Conservation (phyloP, 2,113 vertebrate species). For the Deroptyus accipitrinus region DNA sequence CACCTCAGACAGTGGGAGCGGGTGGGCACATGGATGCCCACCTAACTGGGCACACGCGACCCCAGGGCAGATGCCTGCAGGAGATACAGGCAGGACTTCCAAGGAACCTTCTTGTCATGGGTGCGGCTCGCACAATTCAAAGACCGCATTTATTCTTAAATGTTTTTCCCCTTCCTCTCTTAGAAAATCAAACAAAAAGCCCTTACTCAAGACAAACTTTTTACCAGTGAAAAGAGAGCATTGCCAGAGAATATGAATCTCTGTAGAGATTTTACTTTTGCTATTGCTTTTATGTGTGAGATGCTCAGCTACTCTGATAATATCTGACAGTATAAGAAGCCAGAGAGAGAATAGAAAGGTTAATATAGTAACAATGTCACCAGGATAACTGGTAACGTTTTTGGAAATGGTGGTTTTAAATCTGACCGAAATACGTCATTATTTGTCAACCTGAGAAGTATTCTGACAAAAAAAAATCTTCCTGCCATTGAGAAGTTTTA, state of each 20-base stretch:
- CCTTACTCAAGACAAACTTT: constrained; percentile 7
- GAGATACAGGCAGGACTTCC: rapidly evolving
- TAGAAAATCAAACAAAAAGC: not conserved
- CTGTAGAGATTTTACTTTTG: constrained; percentile 58
- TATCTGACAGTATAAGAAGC: constrained; percentile 23
- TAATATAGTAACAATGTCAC: constrained; percentile 16
- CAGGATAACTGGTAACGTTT: not conserved
- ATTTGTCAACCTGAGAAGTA: not conserved
- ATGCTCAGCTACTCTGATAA: constrained; percentile 32
- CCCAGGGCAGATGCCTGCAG: not conserved
- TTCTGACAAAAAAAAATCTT: not conserved
- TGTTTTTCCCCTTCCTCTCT: not conserved
- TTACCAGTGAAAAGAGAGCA: constrained; percentile 6
- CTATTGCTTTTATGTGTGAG: constrained; percentile 56
- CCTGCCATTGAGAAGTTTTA: not conserved
- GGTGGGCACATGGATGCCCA: rapidly evolving
- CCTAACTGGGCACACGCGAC: rapidly evolving
- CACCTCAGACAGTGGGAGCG: no score
- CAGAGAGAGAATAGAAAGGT: constrained; percentile 43
- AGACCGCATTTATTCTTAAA: not conserved
- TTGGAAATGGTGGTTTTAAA: not conserved
- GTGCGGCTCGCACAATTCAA: not conserved
- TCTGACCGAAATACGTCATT: not conserved
- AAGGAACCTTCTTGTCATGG: rapidly evolving
- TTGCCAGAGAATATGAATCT: constrained; percentile 30